Conservation (phyloP, 1,140 invertebrate species). For the Drosophila ironensis region DNA sequence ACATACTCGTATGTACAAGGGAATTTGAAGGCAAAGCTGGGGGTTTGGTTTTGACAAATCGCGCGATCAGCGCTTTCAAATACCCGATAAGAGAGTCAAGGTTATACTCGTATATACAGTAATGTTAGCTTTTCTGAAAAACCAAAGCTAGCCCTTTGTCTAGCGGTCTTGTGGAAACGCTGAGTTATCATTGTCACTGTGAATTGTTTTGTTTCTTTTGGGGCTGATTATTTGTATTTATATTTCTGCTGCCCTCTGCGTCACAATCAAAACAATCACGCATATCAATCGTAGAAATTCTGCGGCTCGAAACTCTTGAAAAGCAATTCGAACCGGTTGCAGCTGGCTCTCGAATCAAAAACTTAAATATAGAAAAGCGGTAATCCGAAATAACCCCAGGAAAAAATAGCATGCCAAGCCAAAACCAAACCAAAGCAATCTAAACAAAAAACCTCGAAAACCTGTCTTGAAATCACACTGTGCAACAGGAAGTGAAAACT, state of each 20-base stretch:
- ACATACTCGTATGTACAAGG: conserved; percentile 15
- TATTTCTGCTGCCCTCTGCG: background rate
- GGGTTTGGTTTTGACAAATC: background rate
- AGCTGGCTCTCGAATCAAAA: conserved; percentile 5
- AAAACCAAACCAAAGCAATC: background rate
- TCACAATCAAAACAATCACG: conserved; percentile 34
- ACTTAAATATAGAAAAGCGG: conserved; percentile 33
- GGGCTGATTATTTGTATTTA: conserved; percentile 22
- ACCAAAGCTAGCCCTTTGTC: background rate
- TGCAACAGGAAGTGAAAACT: conserved; percentile 24
- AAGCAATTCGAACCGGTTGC: conserved; percentile 32
- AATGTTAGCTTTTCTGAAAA: background rate
- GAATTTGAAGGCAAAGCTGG: background rate
- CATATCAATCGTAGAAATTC: conserved; percentile 25
- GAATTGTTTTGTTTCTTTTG: conserved; percentile 2
- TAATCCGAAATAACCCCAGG: conserved; percentile 24
- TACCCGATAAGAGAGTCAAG: conserved; percentile 30
- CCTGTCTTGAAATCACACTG: conserved; percentile 16
- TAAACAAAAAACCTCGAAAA: conserved; percentile 2
- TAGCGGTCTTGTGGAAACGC: background rate
- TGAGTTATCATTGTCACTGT: conserved; percentile 18
- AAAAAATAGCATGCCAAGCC: conserved; percentile 14
- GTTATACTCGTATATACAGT: background rate
- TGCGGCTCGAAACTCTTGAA: conserved; percentile 11
- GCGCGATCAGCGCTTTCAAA: conserved; percentile 18